Percentiles rank a stretch among this genome's conserved stretches.
phyloP scores from a whole-genome alignment of 2,797 vertebrate species.

The Sebastes ruberrimus region DNA sequence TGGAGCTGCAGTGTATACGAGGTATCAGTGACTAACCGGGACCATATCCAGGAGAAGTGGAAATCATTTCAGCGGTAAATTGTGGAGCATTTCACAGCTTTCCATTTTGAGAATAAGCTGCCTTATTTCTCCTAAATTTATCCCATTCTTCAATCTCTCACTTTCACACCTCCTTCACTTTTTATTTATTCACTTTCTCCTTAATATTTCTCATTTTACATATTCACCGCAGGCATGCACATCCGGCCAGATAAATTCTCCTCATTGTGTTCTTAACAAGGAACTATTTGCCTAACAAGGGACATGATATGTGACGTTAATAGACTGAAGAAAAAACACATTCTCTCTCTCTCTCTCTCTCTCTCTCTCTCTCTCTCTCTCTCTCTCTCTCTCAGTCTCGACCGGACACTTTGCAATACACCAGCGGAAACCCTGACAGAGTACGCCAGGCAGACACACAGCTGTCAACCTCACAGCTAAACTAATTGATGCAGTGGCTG shows the following conservation, averaged over 20 bases:
- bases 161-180: slow-evolving; percentile 38
- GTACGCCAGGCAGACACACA: too few species aligned
- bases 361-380: background rate
- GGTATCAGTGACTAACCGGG: slow-evolving; percentile 20
- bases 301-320: slow-evolving; percentile 39
- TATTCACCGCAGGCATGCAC: slow-evolving; percentile 21
- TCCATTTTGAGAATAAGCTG: slow-evolving; percentile 34
- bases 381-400: too few species aligned
- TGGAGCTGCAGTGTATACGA: background rate
- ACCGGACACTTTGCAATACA: too few species aligned
- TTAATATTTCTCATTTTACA: slow-evolving; percentile 25
- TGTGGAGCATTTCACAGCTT: slow-evolving; percentile 43
- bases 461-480: too few species aligned
- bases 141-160: slow-evolving; percentile 25
- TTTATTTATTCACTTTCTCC: slow-evolving; percentile 33
- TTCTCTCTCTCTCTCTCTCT: background rate
- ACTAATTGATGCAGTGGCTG: too few species aligned
- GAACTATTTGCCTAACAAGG: slow-evolving; percentile 50
- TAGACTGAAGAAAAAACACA: slow-evolving; percentile 26
- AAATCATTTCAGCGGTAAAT: slow-evolving; percentile 46
- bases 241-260: slow-evolving; percentile 32
- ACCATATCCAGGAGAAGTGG: slow-evolving; percentile 30
- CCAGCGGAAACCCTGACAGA: too few species aligned
- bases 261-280: slow-evolving; percentile 25
- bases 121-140: slow-evolving; percentile 36